phyloP scores from a whole-genome alignment of 2,888 invertebrate species.

The Tolmerus cingulatus region DNA sequence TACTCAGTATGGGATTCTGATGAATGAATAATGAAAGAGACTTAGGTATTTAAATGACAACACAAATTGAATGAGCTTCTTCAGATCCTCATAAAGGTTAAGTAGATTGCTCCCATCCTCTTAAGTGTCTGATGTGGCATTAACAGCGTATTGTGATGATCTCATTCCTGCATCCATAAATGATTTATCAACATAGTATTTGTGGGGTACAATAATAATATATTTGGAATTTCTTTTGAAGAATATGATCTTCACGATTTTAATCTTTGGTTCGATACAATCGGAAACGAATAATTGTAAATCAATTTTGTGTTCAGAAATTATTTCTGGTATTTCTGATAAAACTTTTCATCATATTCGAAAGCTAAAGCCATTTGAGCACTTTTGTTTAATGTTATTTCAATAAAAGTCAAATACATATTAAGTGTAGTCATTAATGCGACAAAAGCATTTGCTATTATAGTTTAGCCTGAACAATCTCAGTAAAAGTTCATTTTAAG shows the following conservation, averaged over 20 bases:
- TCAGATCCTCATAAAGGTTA: background rate
- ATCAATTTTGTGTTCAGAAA: background rate
- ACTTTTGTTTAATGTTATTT: background rate
- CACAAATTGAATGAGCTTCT: slow-evolving; percentile 10
- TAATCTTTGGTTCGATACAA: background rate
- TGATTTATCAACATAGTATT: background rate
- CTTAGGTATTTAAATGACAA: background rate
- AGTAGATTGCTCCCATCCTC: background rate
- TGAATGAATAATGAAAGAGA: slow-evolving; percentile 29
- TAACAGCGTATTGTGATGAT: background rate
- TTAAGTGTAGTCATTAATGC: too few species aligned
- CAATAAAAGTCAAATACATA: too few species aligned
- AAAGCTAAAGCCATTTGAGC: background rate
- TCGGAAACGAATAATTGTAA: background rate
- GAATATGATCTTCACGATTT: background rate
- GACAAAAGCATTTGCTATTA: too few species aligned
- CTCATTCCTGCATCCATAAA: background rate
- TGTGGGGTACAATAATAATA: background rate
- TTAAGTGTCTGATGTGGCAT: slow-evolving; percentile 4
- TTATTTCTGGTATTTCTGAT: background rate
- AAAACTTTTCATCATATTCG: background rate
- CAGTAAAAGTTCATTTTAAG: background rate
- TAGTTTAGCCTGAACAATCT: background rate
- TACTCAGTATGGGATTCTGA: background rate
- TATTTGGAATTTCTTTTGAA: background rate